Evolutionary conservation across 2,888 invertebrate species (phyloP), one percentile per base, ranked within the genome.

Genomic region (Eretmocerus hayati): DNA sequence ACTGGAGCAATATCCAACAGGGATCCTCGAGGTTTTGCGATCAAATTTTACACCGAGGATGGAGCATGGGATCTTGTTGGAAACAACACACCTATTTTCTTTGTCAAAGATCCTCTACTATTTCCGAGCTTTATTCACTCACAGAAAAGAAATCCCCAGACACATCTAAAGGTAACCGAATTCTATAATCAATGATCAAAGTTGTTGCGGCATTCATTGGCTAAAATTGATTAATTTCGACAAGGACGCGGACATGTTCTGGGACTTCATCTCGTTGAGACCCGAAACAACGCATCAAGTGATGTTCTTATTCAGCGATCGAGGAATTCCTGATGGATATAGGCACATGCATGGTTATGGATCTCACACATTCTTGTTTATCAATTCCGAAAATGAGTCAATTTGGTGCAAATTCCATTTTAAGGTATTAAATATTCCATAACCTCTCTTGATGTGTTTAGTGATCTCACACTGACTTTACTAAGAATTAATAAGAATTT

Each of bases 121-220:
- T 97, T 97, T 74, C 90, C 95, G 11, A 90, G 88, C 64, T 94
- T 97, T 65, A 92, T 97, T 61, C 96, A 96, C 71, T 91, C 95
- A 0, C 95, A 95, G 69, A 97, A 96, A 71, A 80, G 96, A 57
- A 96, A 97, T 69, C 97, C 97, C 1, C 85, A 80, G 38, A 90
- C 90, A 0, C 88, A 90, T 65, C 75, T 94, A 36, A 93, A 91
- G 74, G 81, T 80, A 60, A 33, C 30, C 13, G 8, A 30, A 30
- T 30, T 9, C 8, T 30, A 13, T 13, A 30, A 30, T 9, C 30
- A 30, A 30, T 30, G 8, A 30, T n/a, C n/a, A n/a, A n/a, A n/a
- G n/a, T n/a, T n/a, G 8, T 30, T 9, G 8, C 8, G 13, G 30
- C 8, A 30, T 30, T 30, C 8, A 13, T 9, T 30, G 13, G 13